phyloP scores from a whole-genome alignment of 1,140 invertebrate species.

The Scaptomyza montana region DNA sequence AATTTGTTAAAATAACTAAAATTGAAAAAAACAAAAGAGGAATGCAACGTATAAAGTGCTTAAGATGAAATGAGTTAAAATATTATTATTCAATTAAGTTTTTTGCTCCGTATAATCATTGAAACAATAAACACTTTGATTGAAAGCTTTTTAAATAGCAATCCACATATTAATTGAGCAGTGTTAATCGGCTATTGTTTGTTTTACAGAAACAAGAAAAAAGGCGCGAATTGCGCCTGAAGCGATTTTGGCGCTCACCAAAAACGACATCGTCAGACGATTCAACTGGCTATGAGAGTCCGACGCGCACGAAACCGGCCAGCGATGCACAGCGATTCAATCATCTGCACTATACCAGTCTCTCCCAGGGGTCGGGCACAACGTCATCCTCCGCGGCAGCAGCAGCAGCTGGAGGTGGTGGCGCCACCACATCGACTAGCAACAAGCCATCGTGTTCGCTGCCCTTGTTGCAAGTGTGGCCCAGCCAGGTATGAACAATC shows the following conservation, averaged over 20 bases:
- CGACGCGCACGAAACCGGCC: constrained; percentile 73
- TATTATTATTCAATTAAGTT: not conserved
- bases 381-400: constrained; percentile 48
- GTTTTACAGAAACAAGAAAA: constrained; percentile 84
- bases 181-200: constrained; percentile 8
- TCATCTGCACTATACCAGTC: constrained; percentile 80
- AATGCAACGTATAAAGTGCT: too few species aligned
- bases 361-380: constrained; percentile 73
- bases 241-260: constrained; percentile 84
- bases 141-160: not conserved
- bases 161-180: not conserved
- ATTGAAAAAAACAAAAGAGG: too few species aligned
- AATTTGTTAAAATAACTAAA: too few species aligned
- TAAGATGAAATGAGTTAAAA: too few species aligned
- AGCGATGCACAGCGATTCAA: constrained; percentile 80
- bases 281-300: constrained; percentile 83
- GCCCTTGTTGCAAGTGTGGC: constrained; percentile 88
- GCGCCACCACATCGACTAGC: constrained; percentile 45
- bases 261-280: constrained; percentile 83
- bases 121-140: not conserved
- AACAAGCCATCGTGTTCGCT: constrained; percentile 85
- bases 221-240: constrained; percentile 84
- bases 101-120: not conserved
- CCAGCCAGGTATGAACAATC: constrained; percentile 83
- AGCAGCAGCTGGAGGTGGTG: constrained; percentile 28